These are phyloP conservation scores for Disparrhopalites patrizii DNA, from an alignment of 2,888 invertebrate genomes.

Conservation along the genomic window DNA sequence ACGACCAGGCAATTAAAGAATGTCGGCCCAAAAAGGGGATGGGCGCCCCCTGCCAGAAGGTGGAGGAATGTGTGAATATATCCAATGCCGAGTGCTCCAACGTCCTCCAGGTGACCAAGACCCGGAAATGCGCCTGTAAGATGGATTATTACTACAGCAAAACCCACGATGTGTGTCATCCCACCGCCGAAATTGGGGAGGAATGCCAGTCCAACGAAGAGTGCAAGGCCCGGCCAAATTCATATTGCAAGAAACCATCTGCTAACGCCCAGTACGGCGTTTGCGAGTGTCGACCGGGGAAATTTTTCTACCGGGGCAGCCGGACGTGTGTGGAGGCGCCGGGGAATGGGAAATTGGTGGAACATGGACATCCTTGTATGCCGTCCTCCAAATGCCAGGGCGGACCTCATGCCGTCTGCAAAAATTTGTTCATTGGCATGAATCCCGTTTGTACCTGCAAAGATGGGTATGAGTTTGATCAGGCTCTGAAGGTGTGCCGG, in stretches of 20 bases:
- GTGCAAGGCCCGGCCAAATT: slow-evolving; percentile 18
- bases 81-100: slow-evolving; percentile 17
- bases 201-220: slow-evolving; percentile 11
- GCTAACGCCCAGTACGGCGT: not conserved
- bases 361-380: slow-evolving; percentile 13
- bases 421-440: slow-evolving; percentile 8
- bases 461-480: slow-evolving; percentile 2
- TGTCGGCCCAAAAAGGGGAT: slow-evolving; percentile 14
- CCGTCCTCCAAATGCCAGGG: slow-evolving; percentile 13
- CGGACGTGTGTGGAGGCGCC: slow-evolving; percentile 3
- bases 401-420: not conserved
- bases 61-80: slow-evolving; percentile 20
- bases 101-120: not conserved
- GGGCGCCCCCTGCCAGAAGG: slow-evolving; percentile 7
- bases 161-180: not conserved
- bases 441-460: slow-evolving; percentile 18
- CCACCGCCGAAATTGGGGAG: slow-evolving; percentile 5
- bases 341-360: not conserved
- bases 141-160: slow-evolving; percentile 8
- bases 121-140: slow-evolving; percentile 9
- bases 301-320: not conserved
- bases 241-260: not conserved
- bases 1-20: not conserved
- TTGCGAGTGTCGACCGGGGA: not conserved
- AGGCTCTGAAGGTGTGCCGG: not conserved